Base-by-base conservation (phyloP, 2,888 invertebrate species). In the Luffia ferchaultella region DNA sequence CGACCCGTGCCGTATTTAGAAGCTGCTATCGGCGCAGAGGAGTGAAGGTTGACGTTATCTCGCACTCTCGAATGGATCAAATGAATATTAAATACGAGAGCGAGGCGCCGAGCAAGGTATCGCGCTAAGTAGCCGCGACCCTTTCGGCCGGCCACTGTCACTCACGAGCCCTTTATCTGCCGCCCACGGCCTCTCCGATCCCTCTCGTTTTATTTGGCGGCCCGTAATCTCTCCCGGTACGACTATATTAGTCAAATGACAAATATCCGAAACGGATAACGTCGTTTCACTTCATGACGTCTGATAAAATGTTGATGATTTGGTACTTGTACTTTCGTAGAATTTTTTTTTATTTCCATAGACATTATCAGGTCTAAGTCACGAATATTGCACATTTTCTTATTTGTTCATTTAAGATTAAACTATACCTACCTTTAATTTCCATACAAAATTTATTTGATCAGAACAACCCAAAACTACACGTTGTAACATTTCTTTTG, bases 21-120 rank as follows among this genome's bases (percentile, higher is more conserved):
- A 30, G 30, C 30, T 12, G 30, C 3, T 30, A 30, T 30, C 30
- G 30, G 30, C 30, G 43, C 16, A n/a, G 16, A 43, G 49, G 49
- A 49, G 49, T 49, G 49, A 49, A 43, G 49, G 52, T 56, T 61
- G 61, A 62, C 63, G 59, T 61, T 63, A 71, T 72, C 73, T 68
- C 60, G 60, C 62, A 60, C 55, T 58, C 58, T 65, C 69, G 68
- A 66, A 59, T 61, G 62, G 64, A 62, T 63, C 63, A 67, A 69
- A 68, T 65, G 65, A 69, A 72, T 71, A 65, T 63, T 66, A 64
- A 64, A 57, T 55, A 52, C 57, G 57, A 58, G 59, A n/a, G n/a
- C n/a, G n/a, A 53, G 58, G 48, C 18, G 41, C 42, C 20, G 48
- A 45, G 45, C 15, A 3, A 18, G 16, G 18, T 45, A 45, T 17